These are phyloP conservation scores for Pyrgilauda ruficollis DNA, from an alignment of 2,113 vertebrate genomes.

Conservation along the genomic window DNA sequence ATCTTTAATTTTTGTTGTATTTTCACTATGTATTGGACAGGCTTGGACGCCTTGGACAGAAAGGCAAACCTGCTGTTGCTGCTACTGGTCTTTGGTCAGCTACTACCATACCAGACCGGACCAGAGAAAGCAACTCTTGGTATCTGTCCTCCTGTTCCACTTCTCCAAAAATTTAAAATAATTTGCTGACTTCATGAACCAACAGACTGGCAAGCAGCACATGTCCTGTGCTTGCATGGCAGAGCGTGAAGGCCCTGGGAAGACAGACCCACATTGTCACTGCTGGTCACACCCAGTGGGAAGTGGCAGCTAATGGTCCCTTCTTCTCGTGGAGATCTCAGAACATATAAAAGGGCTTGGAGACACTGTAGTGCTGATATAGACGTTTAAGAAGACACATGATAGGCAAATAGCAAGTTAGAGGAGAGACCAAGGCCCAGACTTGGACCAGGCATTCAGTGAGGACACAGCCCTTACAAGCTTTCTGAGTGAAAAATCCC, in stretches of 20 bases:
- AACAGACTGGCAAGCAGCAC: not conserved
- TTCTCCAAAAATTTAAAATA: not conserved
- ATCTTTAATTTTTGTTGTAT: not conserved
- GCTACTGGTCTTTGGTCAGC: not conserved
- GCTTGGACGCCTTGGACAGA: not conserved
- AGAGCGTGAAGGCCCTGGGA: not conserved
- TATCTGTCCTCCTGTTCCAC: not conserved
- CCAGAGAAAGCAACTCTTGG: not conserved
- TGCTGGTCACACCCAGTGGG: not conserved
- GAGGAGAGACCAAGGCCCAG: not conserved
- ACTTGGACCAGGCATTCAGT: not conserved
- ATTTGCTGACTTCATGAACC: not conserved
- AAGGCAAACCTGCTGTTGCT: not conserved
- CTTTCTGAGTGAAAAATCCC: not conserved
- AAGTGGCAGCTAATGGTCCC: not conserved
- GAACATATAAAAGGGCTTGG: not conserved
- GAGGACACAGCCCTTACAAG: not conserved
- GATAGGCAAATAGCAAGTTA: not conserved
- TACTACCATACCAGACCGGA: accelerated
- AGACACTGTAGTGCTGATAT: not conserved
- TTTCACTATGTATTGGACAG: not conserved
- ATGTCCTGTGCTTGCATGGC: not conserved
- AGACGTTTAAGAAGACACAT: not conserved
- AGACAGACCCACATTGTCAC: not conserved
- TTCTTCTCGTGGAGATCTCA: not conserved